Percentiles rank a stretch among this genome's conserved stretches.
Evolutionary conservation across 2,113 vertebrate genomes (phyloP).

Genomic region (Numenius arquata): DNA sequence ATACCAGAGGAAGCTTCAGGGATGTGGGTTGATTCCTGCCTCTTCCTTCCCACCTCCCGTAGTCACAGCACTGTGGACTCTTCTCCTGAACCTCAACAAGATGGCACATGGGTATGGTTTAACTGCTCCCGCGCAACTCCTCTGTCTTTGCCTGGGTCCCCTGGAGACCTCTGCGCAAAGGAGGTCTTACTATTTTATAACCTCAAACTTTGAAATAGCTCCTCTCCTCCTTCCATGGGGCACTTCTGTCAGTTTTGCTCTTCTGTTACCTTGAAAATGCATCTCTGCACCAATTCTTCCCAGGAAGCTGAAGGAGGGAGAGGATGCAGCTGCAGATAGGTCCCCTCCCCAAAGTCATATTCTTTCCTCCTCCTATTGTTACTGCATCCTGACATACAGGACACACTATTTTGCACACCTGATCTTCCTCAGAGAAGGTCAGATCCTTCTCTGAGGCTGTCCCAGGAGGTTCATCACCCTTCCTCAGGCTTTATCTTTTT

Average conservation of each 20-base stretch:
- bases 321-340: not conserved
- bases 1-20: not conserved
- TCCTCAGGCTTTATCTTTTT: not conserved
- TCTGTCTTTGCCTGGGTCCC: not conserved
- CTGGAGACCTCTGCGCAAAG: not conserved
- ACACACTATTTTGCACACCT: not conserved
- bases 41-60: not conserved
- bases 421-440: not conserved
- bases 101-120: fast-evolving
- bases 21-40: not conserved
- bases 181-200: not conserved
- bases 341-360: not conserved
- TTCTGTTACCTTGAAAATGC: not conserved
- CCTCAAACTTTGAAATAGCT: not conserved
- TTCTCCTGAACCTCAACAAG: not conserved
- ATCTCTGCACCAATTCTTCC: not conserved
- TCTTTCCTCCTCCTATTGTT: not conserved
- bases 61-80: not conserved
- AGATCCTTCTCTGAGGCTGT: not conserved
- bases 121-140: not conserved
- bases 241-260: not conserved
- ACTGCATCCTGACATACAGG: not conserved
- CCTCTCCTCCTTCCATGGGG: not conserved
- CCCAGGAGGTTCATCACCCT: not conserved
- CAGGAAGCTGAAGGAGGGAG: not conserved